Evolutionary conservation across 2,113 vertebrate species (phyloP).

Genomic region (Haemorhous mexicanus): DNA sequence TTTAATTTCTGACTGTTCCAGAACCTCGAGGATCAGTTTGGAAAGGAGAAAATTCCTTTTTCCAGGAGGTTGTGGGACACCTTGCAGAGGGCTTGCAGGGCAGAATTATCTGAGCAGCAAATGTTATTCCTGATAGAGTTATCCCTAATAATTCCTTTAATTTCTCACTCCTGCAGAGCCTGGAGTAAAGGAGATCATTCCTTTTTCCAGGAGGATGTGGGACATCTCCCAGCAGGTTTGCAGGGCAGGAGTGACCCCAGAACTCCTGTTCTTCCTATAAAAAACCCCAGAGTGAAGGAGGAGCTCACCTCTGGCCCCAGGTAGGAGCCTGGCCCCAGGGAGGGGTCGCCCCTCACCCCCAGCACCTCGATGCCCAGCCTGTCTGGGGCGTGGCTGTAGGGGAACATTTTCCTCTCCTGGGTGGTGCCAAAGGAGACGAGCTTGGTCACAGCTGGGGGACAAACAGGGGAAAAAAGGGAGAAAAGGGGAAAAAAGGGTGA

Average conservation of each 20-base stretch:
- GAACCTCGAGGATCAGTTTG: too few species aligned
- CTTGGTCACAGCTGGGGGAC: neutral
- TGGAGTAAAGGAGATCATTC: too few species aligned
- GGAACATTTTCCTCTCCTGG: constrained; percentile 74
- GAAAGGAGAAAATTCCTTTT: too few species aligned
- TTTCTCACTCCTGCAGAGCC: too few species aligned
- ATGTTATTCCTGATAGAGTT: too few species aligned
- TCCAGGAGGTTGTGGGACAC: too few species aligned
- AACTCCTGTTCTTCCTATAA: neutral
- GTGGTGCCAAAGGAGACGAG: constrained; percentile 71
- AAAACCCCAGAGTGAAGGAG: fast-evolving
- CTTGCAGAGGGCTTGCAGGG: too few species aligned
- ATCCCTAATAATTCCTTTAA: too few species aligned
- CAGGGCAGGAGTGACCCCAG: fast-evolving
- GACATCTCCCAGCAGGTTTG: neutral
- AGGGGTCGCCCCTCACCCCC: neutral
- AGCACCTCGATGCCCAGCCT: constrained; percentile 66
- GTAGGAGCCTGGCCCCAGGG: constrained; percentile 78
- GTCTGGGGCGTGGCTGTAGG: constrained; percentile 45
- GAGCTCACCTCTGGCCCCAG: constrained; percentile 71
- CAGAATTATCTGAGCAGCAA: too few species aligned
- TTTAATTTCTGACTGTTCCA: too few species aligned
- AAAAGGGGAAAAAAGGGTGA: neutral
- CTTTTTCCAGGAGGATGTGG: neutral
- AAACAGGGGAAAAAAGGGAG: neutral